phyloP scores from a whole-genome alignment of 2,888 invertebrate genomes.

The Amitus sp. region DNA sequence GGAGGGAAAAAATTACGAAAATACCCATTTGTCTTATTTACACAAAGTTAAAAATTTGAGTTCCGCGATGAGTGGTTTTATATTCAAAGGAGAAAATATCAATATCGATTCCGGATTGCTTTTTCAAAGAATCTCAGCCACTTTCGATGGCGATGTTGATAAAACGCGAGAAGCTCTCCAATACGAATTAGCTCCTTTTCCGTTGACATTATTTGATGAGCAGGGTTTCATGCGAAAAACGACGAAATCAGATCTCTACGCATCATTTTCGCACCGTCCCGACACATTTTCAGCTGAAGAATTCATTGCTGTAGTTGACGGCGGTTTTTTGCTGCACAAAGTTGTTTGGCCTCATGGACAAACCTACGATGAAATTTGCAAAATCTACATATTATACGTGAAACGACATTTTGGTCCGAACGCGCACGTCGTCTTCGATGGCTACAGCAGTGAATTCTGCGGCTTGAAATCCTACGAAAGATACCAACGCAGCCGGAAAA shows the following conservation, averaged over 20 bases:
- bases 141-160: slow-evolving; percentile 33
- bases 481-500: slow-evolving; percentile 23
- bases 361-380: slow-evolving; percentile 20
- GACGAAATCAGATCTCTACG: slow-evolving; percentile 28
- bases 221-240: slow-evolving; percentile 27
- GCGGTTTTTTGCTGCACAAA: slow-evolving; percentile 26
- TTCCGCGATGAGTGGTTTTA: too few relatives aligned
- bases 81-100: too few relatives aligned
- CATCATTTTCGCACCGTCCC: too few relatives aligned
- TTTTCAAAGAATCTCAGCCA: slow-evolving; percentile 44
- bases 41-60: slow-evolving; percentile 25
- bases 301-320: slow-evolving; percentile 36
- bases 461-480: slow-evolving; percentile 40
- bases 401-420: slow-evolving; percentile 18
- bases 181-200: slow-evolving; percentile 42
- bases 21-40: slow-evolving; percentile 3
- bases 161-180: slow-evolving; percentile 26
- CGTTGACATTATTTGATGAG: slow-evolving; percentile 33
- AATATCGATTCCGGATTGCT: slow-evolving; percentile 43
- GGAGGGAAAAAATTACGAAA: too few relatives aligned
- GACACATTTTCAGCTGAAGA: too few relatives aligned
- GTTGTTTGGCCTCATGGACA: slow-evolving; percentile 19
- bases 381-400: too few relatives aligned
- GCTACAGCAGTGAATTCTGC: slow-evolving; percentile 29
- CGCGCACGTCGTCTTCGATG: slow-evolving; percentile 40